A percentile compares a stretch with the other conserved stretches of the same genome.
These are phyloP conservation scores for Scarus forsteni DNA, from an alignment of 2,797 vertebrate genomes.

Conservation along the genomic window DNA sequence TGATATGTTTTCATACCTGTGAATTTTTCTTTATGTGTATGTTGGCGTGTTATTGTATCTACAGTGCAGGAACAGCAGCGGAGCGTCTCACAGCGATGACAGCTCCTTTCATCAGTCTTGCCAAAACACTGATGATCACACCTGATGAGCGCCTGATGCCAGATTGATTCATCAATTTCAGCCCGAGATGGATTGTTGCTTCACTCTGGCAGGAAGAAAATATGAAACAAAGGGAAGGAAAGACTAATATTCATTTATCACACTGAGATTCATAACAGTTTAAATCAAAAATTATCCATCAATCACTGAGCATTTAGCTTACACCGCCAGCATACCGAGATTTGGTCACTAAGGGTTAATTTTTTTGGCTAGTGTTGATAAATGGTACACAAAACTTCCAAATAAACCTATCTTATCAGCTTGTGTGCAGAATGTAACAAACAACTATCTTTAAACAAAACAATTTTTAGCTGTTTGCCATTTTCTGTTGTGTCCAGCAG, in stretches of 20 bases:
- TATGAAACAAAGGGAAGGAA: constrained; percentile 27
- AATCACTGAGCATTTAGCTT: not conserved
- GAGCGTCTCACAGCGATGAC: constrained; percentile 47
- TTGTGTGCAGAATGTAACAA: not conserved
- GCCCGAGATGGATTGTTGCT: constrained; percentile 29
- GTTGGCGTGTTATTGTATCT: constrained; percentile 27
- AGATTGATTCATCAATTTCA: constrained; percentile 52
- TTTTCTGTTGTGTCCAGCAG: not conserved
- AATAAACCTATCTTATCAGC: not conserved
- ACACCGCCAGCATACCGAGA: not conserved
- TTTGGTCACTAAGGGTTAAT: not conserved
- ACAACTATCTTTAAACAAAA: too few relatives aligned
- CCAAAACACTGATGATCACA: constrained; percentile 60
- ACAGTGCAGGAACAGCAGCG: constrained; percentile 31
- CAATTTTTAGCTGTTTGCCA: not conserved
- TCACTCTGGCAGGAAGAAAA: constrained; percentile 12
- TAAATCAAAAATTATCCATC: constrained; percentile 19
- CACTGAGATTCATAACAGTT: constrained; percentile 16
- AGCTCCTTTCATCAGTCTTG: constrained; percentile 48
- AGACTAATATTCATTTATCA: constrained; percentile 7
- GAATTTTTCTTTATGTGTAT: constrained; percentile 11
- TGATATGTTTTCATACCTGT: constrained; percentile 10
- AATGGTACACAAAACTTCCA: not conserved
- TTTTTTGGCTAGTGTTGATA: not conserved
- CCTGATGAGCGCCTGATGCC: constrained; percentile 45